Evolutionary conservation across 1,140 invertebrate species (phyloP).

Genomic region (Helicoverpa zea): DNA sequence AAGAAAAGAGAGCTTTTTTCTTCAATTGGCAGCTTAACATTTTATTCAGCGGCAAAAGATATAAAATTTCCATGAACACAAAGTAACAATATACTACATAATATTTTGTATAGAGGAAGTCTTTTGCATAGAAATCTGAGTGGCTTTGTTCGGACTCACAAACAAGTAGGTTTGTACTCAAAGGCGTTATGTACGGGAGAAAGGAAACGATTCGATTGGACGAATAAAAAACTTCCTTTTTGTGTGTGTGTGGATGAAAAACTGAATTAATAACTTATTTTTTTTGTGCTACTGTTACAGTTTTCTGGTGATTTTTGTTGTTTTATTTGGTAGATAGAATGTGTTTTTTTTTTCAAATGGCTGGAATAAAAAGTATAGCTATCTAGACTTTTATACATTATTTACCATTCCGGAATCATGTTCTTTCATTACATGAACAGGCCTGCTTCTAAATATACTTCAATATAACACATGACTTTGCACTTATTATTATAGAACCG

Average conservation of each 20-base stretch:
- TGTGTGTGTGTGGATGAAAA: background rate
- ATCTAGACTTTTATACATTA: too few relatives aligned
- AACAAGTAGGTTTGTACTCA: conserved; percentile 68
- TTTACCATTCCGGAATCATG: too few relatives aligned
- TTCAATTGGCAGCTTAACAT: conserved; percentile 69
- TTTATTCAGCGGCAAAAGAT: conserved; percentile 55
- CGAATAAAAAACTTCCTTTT: conserved; percentile 50
- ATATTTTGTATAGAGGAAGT: conserved; percentile 68
- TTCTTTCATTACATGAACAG: too few relatives aligned
- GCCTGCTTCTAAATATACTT: too few relatives aligned
- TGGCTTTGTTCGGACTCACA: conserved; percentile 71
- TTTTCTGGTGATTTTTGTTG: background rate
- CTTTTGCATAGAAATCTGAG: conserved; percentile 73
- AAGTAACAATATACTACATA: conserved; percentile 67
- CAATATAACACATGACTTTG: too few relatives aligned
- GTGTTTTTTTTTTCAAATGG: background rate
- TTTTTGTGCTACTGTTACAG: background rate
- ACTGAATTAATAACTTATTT: conserved; percentile 18
- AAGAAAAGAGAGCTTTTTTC: conserved; percentile 49
- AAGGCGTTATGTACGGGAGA: conserved; percentile 57
- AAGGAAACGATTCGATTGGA: conserved; percentile 59
- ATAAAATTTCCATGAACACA: conserved; percentile 74
- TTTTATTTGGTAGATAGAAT: background rate
- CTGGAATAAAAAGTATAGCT: background rate
- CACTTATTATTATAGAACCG: too few relatives aligned